A percentile compares a stretch with the other conserved stretches of the same genome.
These are phyloP conservation scores for Hydropsyche tenuis DNA, from an alignment of 1,140 invertebrate genomes.

Conservation along the genomic window DNA sequence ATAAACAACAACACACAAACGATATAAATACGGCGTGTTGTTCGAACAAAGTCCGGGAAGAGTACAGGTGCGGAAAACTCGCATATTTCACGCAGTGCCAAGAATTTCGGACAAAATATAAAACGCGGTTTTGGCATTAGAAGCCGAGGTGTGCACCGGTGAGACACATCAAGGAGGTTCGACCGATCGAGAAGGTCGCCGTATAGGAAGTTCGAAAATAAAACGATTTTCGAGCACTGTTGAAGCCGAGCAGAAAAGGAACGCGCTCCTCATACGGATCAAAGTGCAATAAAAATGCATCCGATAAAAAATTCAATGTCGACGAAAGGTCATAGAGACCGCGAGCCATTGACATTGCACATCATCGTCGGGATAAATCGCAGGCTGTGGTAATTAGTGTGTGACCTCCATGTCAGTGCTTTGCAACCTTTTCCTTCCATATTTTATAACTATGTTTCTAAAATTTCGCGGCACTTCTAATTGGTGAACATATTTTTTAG, in stretches of 20 bases:
- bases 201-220: neutral
- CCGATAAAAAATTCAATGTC: constrained; percentile 5
- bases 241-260: neutral
- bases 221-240: neutral
- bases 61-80: neutral
- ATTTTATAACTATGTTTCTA: too few relatives aligned
- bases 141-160: too few relatives aligned
- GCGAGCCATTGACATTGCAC: neutral
- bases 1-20: too few relatives aligned
- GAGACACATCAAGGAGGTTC: neutral
- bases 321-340: constrained; percentile 9
- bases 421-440: too few relatives aligned
- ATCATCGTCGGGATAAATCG: too few relatives aligned
- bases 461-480: too few relatives aligned
- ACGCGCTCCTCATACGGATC: neutral
- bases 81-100: constrained; percentile 23
- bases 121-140: constrained; percentile 5
- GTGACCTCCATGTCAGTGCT: too few relatives aligned
- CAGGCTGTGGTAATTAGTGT: too few relatives aligned
- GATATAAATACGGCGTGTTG: too few relatives aligned
- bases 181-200: neutral
- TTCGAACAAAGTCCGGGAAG: too few relatives aligned
- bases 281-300: neutral
- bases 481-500: too few relatives aligned
- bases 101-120: constrained; percentile 22